Base-by-base conservation (phyloP, 2,113 vertebrate genomes). In the Callipepla californica region DNA sequence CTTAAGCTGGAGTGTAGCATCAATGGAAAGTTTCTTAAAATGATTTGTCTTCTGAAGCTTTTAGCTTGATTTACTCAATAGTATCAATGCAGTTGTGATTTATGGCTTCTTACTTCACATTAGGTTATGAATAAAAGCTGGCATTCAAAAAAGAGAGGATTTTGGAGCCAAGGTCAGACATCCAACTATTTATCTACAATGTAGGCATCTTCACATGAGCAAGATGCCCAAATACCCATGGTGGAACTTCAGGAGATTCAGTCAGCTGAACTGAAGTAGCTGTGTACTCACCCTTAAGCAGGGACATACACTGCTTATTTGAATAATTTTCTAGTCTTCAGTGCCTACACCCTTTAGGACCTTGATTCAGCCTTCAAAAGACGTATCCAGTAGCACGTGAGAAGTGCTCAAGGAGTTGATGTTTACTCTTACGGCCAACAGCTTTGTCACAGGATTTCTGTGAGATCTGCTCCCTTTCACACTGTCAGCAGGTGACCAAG, bases 21-120 rank as follows among this genome's bases (percentile, higher is more conserved):
- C 89, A 79, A 77, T 28, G 6, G 21, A 57, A 76, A 38, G 26
- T 55, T 90, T 89, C 48, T 51, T 81, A 34, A 25, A 76, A 55
- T 10, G 13, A 4, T 65, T 80, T 93, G 34, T 79, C 50, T 92
- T 53, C 2, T 14, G 42, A 38, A 89, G 32, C 11, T 61, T 86
- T 73, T 83, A 73, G 26, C 7, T 86, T 69, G 23, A 81, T 79
- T 92, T 62, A 79, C 51, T 90, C 23, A 75, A 13, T 61, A 76
- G 57, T 32, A 53, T 5, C 75, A n/a, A 72, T 86, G 45, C 77
- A 87, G 36, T 38, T 82, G 28, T 76, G 63, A 69, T 45, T 93
- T 92, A 73, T 55, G 32, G 14, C n/a, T 83, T 83, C 66, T 69
- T 61, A 51, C 75, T 89, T 69, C 45, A 53, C 59, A 51, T 20